Base-by-base conservation (phyloP, 1,140 invertebrate species). In the Drosophila pruinosa region DNA sequence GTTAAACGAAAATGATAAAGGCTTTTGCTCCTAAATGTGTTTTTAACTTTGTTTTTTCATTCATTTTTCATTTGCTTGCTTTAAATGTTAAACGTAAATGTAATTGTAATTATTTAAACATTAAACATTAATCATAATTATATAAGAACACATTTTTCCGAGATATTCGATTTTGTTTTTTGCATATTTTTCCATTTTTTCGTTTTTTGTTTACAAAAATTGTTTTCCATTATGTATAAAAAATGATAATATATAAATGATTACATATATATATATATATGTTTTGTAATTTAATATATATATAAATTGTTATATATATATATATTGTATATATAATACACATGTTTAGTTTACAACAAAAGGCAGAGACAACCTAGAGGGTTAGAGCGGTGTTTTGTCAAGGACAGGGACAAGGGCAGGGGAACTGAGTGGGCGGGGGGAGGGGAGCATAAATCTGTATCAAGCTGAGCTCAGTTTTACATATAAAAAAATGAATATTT, bases 111-210 rank as follows among this genome's bases (percentile, higher is more conserved):
- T 78, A 78, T 83, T 83, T 83, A 53, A 71, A 43, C 26, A 72
- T 50, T 81, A 82, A 83, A 71, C 70, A 83, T 70, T 85, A 75
- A 83, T 83, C 65, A 85, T 85, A 85, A 85, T 80, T 85, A 76
- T 85, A 73, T 85, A 85, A 86, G 82, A 86, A 86, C 82, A 86
- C 82, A 86, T 86, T 86, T 70, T 86, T 86, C 82, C 82, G 82
- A 86, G 82, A 88, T 86, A 86, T 86, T 86, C 82, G 82, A 86
- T 86, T 81, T 81, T 68, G 58, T 72, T 78, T 57, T 71, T 85
- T 83, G 74, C 48, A 53, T 45, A 54, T 45, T 36, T 53, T 38
- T 45, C 15, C 12, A 8, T 31, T 57, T 47, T n/a, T 14, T 47
- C 39, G 14, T 47, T 24, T 59, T 59, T 45, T 34, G 4, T 58